Evolutionary conservation across 2,888 invertebrate species (phyloP).

Genomic region (Leptura quadrifasciata): DNA sequence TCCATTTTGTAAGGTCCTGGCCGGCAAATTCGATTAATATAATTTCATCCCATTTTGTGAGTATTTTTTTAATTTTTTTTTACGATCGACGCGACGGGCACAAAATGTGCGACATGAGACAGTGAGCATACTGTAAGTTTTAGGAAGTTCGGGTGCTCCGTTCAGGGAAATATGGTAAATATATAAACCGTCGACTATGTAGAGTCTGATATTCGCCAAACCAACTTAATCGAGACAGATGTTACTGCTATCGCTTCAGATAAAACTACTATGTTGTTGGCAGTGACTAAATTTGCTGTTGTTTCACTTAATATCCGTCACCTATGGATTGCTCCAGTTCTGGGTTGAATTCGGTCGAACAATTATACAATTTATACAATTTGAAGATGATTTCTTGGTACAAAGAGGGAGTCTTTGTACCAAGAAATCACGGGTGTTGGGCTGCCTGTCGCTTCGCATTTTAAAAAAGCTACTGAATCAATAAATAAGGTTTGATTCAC

Average conservation of each 20-base stretch:
- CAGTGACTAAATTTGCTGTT: constrained; percentile 83
- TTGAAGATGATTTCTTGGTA: constrained; percentile 80
- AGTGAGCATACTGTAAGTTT: constrained; percentile 85
- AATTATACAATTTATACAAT: constrained; percentile 80
- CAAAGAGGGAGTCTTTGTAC: constrained; percentile 86
- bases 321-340: constrained; percentile 76
- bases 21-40: no score
- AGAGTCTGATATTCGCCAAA: constrained; percentile 89
- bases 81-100: no score
- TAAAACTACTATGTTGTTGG: constrained; percentile 86
- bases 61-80: no score
- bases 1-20: no score
- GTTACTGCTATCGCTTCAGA: constrained; percentile 89
- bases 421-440: constrained; percentile 88
- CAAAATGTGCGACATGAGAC: no score
- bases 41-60: no score
- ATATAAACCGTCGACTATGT: constrained; percentile 90
- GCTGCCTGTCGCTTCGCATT: constrained; percentile 88
- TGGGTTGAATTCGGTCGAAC: constrained; percentile 76
- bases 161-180: constrained; percentile 86
- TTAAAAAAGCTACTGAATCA: constrained; percentile 89
- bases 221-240: constrained; percentile 89
- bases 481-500: constrained; percentile 95
- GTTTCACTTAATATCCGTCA: constrained; percentile 82
- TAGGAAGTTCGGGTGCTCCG: constrained; percentile 74